A percentile compares a stretch with the other conserved stretches of the same genome.
phyloP scores from a whole-genome alignment of 1,140 invertebrate genomes.

The Phymorhynchus buccinoides region DNA sequence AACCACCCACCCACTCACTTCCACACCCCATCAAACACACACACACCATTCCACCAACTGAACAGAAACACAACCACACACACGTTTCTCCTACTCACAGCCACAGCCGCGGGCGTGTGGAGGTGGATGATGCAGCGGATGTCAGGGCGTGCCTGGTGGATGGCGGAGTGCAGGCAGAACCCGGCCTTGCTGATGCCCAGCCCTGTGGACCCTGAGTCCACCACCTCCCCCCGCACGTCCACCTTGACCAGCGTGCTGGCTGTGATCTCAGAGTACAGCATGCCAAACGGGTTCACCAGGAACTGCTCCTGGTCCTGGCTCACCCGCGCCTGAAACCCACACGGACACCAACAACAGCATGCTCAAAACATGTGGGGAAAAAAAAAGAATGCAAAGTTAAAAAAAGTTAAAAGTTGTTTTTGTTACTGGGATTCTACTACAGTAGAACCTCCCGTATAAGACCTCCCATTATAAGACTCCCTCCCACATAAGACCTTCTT shows the following conservation, averaged over 20 bases:
- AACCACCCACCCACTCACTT: no score
- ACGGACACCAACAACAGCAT: neutral
- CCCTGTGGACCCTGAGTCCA: slow-evolving; percentile 84
- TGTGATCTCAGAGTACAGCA: slow-evolving; percentile 97
- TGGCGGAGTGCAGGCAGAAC: slow-evolving; percentile 94
- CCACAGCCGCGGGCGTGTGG: slow-evolving; percentile 90
- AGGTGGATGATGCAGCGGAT: slow-evolving; percentile 96
- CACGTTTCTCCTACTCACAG: slow-evolving; percentile 80
- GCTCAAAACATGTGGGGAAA: neutral
- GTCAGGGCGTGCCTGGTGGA: slow-evolving; percentile 97
- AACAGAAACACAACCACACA: neutral
- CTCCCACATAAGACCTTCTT: no score
- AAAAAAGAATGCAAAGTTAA: no score
- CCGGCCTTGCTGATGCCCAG: slow-evolving; percentile 83
- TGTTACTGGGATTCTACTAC: no score
- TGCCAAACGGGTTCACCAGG: slow-evolving; percentile 95
- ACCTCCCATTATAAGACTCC: no score
- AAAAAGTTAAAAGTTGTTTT: no score
- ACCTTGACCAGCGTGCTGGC: slow-evolving; percentile 96
- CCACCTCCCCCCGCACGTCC: slow-evolving; percentile 81
- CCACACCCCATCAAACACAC: no score
- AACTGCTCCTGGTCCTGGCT: slow-evolving; percentile 97
- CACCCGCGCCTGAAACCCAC: slow-evolving; percentile 82
- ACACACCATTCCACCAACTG: neutral
- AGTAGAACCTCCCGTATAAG: no score